Base-by-base conservation (phyloP, 2,113 vertebrate species). In the Otis tarda region DNA sequence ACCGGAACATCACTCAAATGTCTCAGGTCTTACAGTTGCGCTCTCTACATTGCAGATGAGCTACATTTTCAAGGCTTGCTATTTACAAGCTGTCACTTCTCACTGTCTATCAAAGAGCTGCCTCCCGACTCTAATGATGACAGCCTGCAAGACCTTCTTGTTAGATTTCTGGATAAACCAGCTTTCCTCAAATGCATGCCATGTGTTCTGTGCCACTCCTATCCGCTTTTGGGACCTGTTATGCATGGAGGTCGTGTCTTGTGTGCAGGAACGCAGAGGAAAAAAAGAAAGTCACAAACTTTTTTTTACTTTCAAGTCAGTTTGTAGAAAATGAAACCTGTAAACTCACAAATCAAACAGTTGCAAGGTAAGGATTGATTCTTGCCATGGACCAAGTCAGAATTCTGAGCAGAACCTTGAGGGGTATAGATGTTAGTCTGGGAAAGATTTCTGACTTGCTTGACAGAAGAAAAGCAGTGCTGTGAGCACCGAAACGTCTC, bases 31-130 rank as follows among this genome's bases (percentile, higher is more conserved):
- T 60, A 11, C 86, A 2, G 2, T 45, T 67, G 61, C 77, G 27
- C 43, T 53, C 71, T 55, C 65, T 83, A 7, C 60, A 84, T 84
- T 83, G 49, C 77, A 89, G 83, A 89, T 75, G 87, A 97, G 93
- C 77, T 37, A 52, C 61, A 10, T 78, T 93, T 91, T 52, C 94
- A 75, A 89, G 93, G 65, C 83, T 91, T 75, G 65, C 91, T 95
- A 49, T 93, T 95, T 95, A 91, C 91, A 94, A 68, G 80, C 89
- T 95, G 83, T 95, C 91, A 93, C 69, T 94, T 94, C 77, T 96
- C 65, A 78, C 77, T 92, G 88, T 93, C 95, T 94, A 2, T 95
- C 95, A 87, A 70, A 90, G 93, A 94, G 55, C 89, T 94, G 93
- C 84, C 77, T 95, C 70, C 70, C 60, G 81, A 87, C 77, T 95